These are phyloP conservation scores for Chironomus striatipennis DNA, from an alignment of 1,140 invertebrate species.

Conservation along the genomic window DNA sequence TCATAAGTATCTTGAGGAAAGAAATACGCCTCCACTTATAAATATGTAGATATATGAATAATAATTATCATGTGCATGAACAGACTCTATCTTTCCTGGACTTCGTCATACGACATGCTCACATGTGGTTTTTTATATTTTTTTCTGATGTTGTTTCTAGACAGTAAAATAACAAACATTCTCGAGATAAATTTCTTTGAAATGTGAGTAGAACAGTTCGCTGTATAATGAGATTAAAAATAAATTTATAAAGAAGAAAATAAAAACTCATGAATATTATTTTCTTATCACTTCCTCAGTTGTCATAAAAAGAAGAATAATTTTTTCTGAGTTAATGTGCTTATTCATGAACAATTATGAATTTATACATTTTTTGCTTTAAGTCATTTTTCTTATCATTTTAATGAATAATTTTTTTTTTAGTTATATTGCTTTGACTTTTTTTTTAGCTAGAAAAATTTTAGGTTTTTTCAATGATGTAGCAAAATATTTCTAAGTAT, in stretches of 20 bases:
- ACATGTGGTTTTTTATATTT: not conserved
- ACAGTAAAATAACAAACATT: not conserved
- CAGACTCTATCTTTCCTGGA: not conserved
- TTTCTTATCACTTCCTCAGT: slow-evolving; percentile 12
- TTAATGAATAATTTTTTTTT: not conserved
- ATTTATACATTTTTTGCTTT: not conserved
- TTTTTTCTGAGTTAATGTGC: not conserved
- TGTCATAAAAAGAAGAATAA: not conserved
- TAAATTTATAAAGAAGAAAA: not conserved
- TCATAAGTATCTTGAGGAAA: no score
- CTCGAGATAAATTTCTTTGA: slow-evolving; percentile 4
- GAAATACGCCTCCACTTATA: no score
- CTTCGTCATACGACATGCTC: not conserved
- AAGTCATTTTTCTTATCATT: slow-evolving; percentile 10
- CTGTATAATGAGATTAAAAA: not conserved
- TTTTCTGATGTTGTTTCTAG: not conserved
- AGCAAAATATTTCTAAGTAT: no score
- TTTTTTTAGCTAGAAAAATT: no score
- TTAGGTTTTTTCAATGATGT: no score
- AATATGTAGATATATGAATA: no score
- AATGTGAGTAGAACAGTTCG: not conserved
- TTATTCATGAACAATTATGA: not conserved
- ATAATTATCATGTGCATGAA: no score
- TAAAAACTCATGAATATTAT: no score
- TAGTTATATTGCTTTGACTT: not conserved